phyloP scores from a whole-genome alignment of 2,888 invertebrate species.

The Spialia ferax region DNA sequence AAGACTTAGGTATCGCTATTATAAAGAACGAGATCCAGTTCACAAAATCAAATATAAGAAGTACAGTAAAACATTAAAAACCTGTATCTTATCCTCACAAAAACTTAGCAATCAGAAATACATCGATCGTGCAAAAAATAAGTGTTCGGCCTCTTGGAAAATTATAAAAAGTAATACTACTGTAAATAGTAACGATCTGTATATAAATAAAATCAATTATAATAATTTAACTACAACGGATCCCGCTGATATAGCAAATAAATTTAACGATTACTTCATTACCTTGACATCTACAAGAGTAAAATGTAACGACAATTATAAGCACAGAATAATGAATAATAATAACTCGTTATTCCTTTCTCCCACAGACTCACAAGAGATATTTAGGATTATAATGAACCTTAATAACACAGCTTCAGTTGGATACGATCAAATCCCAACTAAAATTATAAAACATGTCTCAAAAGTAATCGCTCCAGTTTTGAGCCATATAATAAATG shows the following conservation, averaged over 20 bases:
- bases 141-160: background rate
- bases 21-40: background rate
- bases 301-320: background rate
- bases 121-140: background rate
- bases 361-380: background rate
- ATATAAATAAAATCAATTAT: background rate
- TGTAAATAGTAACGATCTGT: background rate
- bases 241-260: slow-evolving; percentile 9
- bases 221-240: background rate
- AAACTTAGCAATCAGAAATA: background rate
- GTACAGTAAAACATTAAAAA: background rate
- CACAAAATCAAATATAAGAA: background rate
- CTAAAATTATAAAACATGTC: background rate
- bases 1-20: background rate
- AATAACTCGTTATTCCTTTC: background rate
- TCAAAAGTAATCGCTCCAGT: background rate
- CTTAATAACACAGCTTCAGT: slow-evolving; percentile 6
- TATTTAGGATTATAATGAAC: slow-evolving; percentile 13
- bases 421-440: background rate
- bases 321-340: background rate
- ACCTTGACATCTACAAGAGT: background rate
- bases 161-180: background rate
- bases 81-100: background rate
- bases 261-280: slow-evolving; percentile 9
- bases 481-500: background rate